These are phyloP conservation scores for Carassius auratus DNA, from an alignment of 2,113 vertebrate species.

Conservation along the genomic window DNA sequence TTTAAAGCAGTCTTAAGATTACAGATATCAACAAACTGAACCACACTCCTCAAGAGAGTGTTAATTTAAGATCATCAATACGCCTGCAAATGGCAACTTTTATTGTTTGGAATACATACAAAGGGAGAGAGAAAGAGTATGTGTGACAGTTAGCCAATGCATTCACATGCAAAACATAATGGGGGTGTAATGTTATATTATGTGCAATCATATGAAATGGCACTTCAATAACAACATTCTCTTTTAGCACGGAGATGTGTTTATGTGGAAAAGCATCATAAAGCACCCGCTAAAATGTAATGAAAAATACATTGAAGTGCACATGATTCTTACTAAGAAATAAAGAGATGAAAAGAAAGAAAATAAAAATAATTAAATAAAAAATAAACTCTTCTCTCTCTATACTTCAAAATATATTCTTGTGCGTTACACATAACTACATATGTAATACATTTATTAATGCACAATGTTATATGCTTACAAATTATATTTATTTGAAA, in stretches of 20 bases:
- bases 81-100: not conserved
- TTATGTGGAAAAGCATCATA: not conserved
- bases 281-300: not conserved
- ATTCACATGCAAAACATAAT: not conserved
- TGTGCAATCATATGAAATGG: constrained; percentile 16
- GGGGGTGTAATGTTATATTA: not conserved
- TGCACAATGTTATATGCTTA: too few species aligned
- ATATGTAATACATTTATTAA: too few species aligned
- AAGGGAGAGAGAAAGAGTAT: constrained; percentile 6
- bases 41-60: not conserved
- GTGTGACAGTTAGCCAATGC: not conserved
- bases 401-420: too few species aligned
- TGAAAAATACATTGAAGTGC: not conserved
- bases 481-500: too few species aligned
- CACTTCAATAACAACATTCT: not conserved
- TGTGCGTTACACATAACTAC: too few species aligned
- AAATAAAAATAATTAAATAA: too few species aligned
- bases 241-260: constrained; percentile 1
- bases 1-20: constrained; percentile 4
- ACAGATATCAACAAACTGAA: constrained; percentile 28
- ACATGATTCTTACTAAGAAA: not conserved
- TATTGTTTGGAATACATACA: constrained; percentile 8
- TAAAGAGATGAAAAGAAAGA: not conserved
- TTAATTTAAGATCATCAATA: not conserved
- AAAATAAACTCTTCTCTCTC: too few species aligned